Evolutionary conservation across 2,797 vertebrate species (phyloP).

Genomic region (Leptodactylus fallax): DNA sequence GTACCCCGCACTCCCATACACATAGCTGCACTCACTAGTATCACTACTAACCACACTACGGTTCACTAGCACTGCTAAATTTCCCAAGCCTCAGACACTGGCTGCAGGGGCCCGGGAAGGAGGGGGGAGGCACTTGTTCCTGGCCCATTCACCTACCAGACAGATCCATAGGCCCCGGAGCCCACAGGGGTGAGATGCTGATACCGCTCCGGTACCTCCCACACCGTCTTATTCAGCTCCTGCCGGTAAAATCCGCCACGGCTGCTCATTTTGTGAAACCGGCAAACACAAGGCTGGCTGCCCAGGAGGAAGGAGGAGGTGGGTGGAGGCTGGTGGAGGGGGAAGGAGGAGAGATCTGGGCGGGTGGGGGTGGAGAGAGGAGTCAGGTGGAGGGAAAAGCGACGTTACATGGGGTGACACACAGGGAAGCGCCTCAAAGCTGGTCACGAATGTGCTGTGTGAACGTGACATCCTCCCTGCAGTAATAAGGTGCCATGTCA

Average conservation of each 20-base stretch:
- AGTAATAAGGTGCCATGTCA: too few relatives aligned
- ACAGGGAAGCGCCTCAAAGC: not conserved
- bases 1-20: too few relatives aligned
- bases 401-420: not conserved
- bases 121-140: not conserved
- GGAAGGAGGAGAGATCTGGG: not conserved
- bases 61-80: not conserved
- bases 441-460: too few relatives aligned
- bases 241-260: constrained; percentile 90
- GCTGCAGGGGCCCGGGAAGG: not conserved
- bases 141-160: constrained; percentile 79
- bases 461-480: too few relatives aligned
- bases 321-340: not conserved
- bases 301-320: constrained; percentile 9
- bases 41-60: not conserved
- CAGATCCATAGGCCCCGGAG: constrained; percentile 94
- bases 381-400: not conserved
- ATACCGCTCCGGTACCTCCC: constrained; percentile 95
- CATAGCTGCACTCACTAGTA: too few relatives aligned
- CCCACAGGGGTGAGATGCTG: constrained; percentile 94
- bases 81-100: not conserved
- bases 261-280: constrained; percentile 77
- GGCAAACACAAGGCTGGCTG: constrained; percentile 33
- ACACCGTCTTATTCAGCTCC: constrained; percentile 95
- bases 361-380: not conserved